Base-by-base conservation (phyloP, 2,888 invertebrate genomes). In the Podotricha telesiphe region DNA sequence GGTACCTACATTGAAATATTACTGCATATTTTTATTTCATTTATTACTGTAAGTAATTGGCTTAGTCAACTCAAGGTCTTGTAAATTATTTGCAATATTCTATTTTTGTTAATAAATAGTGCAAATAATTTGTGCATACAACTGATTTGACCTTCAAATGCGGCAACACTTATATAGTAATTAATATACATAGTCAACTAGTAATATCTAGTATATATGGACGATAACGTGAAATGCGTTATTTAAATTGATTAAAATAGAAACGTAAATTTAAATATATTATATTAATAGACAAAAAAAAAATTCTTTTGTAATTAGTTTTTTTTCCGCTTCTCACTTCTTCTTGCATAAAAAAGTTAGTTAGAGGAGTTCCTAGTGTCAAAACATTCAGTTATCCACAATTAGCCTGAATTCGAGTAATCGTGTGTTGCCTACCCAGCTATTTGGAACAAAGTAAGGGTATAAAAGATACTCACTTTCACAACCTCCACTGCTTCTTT, bases 401-500 rank as follows among this genome's bases (percentile, higher is more conserved):
- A n/a, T n/a, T n/a, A n/a, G n/a, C n/a, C n/a, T n/a, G n/a, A n/a
- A n/a, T n/a, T n/a, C n/a, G n/a, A n/a, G n/a, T n/a, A n/a, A n/a
- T n/a, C n/a, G n/a, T n/a, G n/a, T n/a, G n/a, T n/a, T n/a, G n/a
- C 28, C 28, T 28, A 28, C 28, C 28, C 28, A 28, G n/a, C n/a
- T n/a, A n/a, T n/a, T 28, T 28, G 28, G 2, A n/a, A n/a, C n/a
- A 28, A 28, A 28, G 28, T 28, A 28, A 28, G 6, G 28, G 6
- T 8, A 37, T 7, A 50, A 19, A 13, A 50, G 59, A 22, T 56
- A 65, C 78, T 79, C 87, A 86, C 95, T 96, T 87, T 96, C 96
- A 86, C 96, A 96, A 1, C 97, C 97, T 1, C 97, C 97, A 70
- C 96, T 96, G 84, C 97, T 97, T 68, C 96, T 94, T 83, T 96